Base-by-base conservation (phyloP, 2,113 vertebrate species). In the Riparia riparia region DNA sequence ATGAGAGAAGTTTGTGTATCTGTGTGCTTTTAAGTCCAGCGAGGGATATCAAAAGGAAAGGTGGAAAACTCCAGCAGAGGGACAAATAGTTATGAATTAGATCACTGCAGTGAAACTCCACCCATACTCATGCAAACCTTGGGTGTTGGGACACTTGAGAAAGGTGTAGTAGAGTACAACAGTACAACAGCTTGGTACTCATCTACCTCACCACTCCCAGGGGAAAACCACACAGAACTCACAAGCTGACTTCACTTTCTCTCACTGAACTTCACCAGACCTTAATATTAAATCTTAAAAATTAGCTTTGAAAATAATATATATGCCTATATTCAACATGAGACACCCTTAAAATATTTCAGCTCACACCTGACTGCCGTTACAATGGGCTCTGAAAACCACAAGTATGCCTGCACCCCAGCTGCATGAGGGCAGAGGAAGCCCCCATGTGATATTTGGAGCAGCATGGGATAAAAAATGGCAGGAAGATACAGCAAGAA, bases 401-500 rank as follows among this genome's bases (percentile, higher is more conserved):
- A 1, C 12, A 10, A n/a, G 4, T 49, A 49, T 19, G 18, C 14
- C 49, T 2, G 0, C 21, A 45, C 26, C 47, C 11, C 22, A 76
- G 9, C 21, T 70, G 26, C 50, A 44, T n/a, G 37, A 83, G 42
- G 41, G 57, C n/a, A 12, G 12, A 32, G 19, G 18, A 91, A 70
- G 8, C 10, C 7, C 13, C 18, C 15, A 7, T 9, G 17, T 19
- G 44, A n/a, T 69, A 12, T 49, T 49, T 53, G 49, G 26, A 77
- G 53, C 14, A 49, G 6, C 4, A 13, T 7, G 25, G 45, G 21
- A 53, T 24, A 34, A 83, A 73, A 94, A 57, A 19, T 7, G 16
- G 4, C 5, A 34, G 64, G 61, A 60, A 85, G 56, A n/a, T 25
- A 32, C 26, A 63, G 24, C 41, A 66, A 51, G 31, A 69, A 31